These are phyloP conservation scores for Colius striatus DNA, from an alignment of 2,113 vertebrate species.

Conservation along the genomic window DNA sequence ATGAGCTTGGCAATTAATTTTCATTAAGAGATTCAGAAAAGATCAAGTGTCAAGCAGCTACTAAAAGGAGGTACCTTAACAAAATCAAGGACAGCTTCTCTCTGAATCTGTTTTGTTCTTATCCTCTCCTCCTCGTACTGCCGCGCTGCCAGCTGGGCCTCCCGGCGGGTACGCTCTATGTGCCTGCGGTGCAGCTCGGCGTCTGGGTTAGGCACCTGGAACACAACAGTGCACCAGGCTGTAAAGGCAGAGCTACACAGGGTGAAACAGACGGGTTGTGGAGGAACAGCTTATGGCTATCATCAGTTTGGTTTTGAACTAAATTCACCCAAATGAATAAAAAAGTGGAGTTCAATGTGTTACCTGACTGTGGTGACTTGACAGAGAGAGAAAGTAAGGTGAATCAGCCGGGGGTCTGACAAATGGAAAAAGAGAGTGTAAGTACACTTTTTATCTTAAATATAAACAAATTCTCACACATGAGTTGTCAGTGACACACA, in stretches of 20 bases:
- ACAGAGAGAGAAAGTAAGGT: constrained; percentile 57
- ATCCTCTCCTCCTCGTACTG: constrained; percentile 93
- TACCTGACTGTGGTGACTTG: constrained; percentile 79
- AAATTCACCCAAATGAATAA: not conserved
- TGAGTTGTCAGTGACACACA: not conserved
- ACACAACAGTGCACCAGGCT: not conserved
- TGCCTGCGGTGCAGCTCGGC: constrained; percentile 68
- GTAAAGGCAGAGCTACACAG: not conserved
- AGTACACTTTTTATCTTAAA: not conserved
- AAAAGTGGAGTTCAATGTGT: not conserved
- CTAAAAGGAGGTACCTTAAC: constrained; percentile 79
- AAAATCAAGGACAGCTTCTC: constrained; percentile 78
- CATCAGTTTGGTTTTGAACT: not conserved
- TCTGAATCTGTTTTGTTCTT: constrained; percentile 82
- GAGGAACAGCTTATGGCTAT: not conserved
- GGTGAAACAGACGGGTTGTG: not conserved
- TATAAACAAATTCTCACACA: not conserved
- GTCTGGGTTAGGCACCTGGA: constrained; percentile 60
- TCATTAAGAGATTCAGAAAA: not conserved
- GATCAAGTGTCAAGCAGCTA: not conserved
- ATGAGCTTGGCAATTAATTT: not conserved
- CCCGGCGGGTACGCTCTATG: constrained; percentile 87
- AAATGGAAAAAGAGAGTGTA: constrained; percentile 18
- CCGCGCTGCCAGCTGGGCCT: constrained; percentile 90
- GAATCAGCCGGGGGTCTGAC: constrained; percentile 72